Percentiles rank a stretch among this genome's conserved stretches.
Conservation (phyloP, 2,888 invertebrate genomes). For the Trissoscelio sp. region DNA sequence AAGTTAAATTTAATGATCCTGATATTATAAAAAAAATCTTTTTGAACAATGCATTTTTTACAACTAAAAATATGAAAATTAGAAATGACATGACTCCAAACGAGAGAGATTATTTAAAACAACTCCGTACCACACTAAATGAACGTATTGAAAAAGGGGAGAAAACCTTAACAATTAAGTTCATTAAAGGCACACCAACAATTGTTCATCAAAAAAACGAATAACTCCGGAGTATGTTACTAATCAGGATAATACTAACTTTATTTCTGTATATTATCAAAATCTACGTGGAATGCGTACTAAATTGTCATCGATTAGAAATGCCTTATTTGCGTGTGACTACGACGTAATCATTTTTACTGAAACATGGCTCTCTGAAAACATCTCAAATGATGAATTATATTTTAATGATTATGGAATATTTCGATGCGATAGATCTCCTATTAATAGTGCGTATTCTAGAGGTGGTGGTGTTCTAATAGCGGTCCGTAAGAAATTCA, state of each 20-base stretch:
- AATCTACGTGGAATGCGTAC: constrained; percentile 13
- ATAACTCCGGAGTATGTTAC: neutral
- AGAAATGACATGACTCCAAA: constrained; percentile 4
- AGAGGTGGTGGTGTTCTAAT: constrained; percentile 22
- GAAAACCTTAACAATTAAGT: neutral
- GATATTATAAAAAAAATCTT: neutral
- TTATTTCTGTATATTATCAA: constrained; percentile 6
- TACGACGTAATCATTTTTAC: constrained; percentile 27
- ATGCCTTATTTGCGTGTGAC: neutral
- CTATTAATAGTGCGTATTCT: neutral
- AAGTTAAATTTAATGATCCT: neutral
- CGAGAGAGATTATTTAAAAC: neutral
- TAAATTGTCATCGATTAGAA: no score
- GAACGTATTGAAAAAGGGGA: neutral
- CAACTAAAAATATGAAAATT: constrained; percentile 3
- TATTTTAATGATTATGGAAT: constrained; percentile 2
- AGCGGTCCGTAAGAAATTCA: neutral
- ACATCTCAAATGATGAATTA: constrained; percentile 1
- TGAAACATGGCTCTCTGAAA: neutral
- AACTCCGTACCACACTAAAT: neutral
- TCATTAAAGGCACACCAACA: neutral
- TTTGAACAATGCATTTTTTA: neutral
- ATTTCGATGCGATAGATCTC: constrained; percentile 7
- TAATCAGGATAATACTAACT: no score
- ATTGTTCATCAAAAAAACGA: constrained; percentile 10